These are phyloP conservation scores for Oceanodroma tethys DNA, from an alignment of 2,113 vertebrate genomes.

Conservation along the genomic window DNA sequence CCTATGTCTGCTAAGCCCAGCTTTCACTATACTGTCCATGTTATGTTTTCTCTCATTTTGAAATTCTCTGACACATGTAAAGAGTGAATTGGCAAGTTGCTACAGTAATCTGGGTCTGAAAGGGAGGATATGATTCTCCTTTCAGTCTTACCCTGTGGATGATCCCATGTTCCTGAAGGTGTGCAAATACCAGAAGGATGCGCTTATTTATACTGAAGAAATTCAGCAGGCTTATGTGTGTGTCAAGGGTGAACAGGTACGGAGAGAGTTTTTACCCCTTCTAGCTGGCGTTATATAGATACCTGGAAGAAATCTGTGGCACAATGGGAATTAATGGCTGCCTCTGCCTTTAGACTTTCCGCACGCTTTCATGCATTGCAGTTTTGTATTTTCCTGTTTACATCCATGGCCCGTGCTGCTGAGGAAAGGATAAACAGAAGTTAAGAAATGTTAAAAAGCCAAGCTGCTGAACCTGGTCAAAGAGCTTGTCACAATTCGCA, in stretches of 20 bases:
- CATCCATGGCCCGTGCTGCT: background rate
- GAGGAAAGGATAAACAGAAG: background rate
- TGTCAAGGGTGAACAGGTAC: background rate
- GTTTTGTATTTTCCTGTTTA: background rate
- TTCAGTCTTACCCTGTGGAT: background rate
- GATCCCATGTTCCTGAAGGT: background rate
- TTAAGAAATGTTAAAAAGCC: background rate
- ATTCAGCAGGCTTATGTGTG: background rate
- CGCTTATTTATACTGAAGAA: background rate
- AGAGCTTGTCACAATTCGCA: background rate
- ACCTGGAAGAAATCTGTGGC: background rate
- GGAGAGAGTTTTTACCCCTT: background rate
- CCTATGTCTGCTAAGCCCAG: background rate
- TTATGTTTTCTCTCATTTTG: background rate
- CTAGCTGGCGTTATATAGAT: background rate
- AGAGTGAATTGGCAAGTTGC: background rate
- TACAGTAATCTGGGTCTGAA: background rate
- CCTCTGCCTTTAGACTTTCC: background rate
- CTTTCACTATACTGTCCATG: accelerated
- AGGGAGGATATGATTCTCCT: background rate
- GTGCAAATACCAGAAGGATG: background rate
- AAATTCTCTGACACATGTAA: background rate
- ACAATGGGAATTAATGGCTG: background rate
- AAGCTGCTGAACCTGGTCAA: background rate
- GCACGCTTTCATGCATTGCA: background rate